Percentiles rank a stretch among this genome's conserved stretches.
phyloP scores from a whole-genome alignment of 2,113 vertebrate species.

The Tenebrosternarchus preto region DNA sequence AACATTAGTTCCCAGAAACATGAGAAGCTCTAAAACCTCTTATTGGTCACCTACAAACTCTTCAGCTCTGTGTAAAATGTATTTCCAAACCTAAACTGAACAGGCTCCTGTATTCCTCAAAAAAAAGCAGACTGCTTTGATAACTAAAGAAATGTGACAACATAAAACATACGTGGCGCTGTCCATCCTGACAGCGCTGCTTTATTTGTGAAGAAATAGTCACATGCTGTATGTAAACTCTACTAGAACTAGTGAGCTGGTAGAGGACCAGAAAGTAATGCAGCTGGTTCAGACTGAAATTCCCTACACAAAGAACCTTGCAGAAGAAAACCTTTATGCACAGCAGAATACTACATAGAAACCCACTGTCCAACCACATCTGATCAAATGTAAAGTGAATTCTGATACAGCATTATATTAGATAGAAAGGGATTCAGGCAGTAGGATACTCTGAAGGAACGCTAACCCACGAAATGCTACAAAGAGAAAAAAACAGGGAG shows the following conservation, averaged over 20 bases:
- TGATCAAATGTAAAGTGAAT: background rate
- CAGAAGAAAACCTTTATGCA: background rate
- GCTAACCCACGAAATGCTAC: no score
- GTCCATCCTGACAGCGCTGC: background rate
- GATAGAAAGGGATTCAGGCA: no score
- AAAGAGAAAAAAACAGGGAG: no score
- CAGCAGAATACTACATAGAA: background rate
- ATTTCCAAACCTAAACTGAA: no score
- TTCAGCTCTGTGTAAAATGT: no score
- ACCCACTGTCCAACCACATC: background rate
- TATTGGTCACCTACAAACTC: no score
- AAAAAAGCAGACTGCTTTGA: background rate
- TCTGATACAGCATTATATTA: no score
- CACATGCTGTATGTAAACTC: background rate
- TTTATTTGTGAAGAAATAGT: background rate
- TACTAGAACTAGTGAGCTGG: background rate
- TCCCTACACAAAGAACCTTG: background rate
- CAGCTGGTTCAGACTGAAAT: background rate
- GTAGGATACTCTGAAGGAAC: no score
- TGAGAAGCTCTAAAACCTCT: background rate
- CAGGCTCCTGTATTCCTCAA: no score
- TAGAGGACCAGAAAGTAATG: background rate
- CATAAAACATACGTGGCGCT: background rate
- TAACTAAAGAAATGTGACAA: no score
- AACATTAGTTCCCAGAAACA: background rate